Conservation (phyloP, 2,113 vertebrate species). For the Gallinago undulata region DNA sequence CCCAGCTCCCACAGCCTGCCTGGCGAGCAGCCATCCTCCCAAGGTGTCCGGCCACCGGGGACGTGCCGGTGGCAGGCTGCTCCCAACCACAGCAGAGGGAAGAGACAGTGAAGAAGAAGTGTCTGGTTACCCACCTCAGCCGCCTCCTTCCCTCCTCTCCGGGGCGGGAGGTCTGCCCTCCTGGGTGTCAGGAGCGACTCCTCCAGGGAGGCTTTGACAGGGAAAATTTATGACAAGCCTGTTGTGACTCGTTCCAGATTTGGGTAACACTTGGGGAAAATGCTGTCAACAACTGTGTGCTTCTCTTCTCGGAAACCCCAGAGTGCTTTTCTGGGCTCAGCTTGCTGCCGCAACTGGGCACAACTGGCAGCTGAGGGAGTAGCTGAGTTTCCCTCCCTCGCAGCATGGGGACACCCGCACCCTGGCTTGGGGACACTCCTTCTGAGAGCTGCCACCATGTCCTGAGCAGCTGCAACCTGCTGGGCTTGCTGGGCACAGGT, state of each 20-base stretch:
- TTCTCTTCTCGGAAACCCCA: neutral
- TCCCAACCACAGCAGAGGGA: neutral
- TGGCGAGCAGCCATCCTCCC: constrained; percentile 48
- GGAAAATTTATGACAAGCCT: neutral
- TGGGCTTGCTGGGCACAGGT: neutral
- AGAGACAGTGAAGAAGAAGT: neutral
- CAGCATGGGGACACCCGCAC: neutral
- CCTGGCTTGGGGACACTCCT: neutral
- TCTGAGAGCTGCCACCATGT: fast-evolving
- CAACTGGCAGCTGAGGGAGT: neutral
- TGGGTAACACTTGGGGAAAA: neutral
- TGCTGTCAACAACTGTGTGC: neutral
- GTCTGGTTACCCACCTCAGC: neutral
- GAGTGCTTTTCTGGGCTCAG: neutral
- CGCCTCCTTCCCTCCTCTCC: neutral
- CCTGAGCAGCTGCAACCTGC: neutral
- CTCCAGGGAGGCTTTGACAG: neutral
- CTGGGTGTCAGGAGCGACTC: neutral
- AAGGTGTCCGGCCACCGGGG: constrained; percentile 50
- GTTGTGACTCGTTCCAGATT: neutral
- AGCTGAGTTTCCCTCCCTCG: neutral
- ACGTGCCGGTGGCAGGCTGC: constrained; percentile 45
- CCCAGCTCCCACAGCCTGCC: constrained; percentile 19
- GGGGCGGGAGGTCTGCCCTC: neutral
- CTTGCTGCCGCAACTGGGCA: neutral